Conservation (phyloP, 2,888 invertebrate genomes). For the Brenthis hecate region DNA sequence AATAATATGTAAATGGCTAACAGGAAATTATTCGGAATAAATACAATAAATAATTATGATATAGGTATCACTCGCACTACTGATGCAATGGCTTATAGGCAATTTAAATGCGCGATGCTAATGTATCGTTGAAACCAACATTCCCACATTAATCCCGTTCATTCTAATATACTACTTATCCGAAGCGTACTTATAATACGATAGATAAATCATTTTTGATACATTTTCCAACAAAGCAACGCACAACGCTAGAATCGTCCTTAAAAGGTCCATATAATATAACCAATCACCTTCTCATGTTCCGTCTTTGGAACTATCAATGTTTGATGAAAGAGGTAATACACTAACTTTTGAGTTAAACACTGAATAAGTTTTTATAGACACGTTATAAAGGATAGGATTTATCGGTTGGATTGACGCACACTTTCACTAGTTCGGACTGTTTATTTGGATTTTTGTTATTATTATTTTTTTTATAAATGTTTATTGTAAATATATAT, state of each 20-base stretch:
- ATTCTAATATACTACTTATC: conserved; percentile 64
- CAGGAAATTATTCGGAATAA: conserved; percentile 26
- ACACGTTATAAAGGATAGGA: too few relatives aligned
- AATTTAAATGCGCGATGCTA: conserved; percentile 45
- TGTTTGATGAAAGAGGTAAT: neutral
- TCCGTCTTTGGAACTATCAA: conserved; percentile 37
- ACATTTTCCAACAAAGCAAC: conserved; percentile 71
- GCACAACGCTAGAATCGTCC: conserved; percentile 67
- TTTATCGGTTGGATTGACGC: too few relatives aligned
- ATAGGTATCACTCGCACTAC: conserved; percentile 20
- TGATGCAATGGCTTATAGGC: conserved; percentile 22
- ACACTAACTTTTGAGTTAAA: too few relatives aligned
- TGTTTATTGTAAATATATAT: neutral
- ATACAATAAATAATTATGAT: conserved; percentile 31
- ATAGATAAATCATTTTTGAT: conserved; percentile 52
- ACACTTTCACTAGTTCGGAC: too few relatives aligned
- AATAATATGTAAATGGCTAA: conserved; percentile 24
- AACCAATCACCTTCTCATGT: conserved; percentile 79
- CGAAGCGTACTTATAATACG: conserved; percentile 67
- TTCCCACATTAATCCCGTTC: conserved; percentile 48
- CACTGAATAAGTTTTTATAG: too few relatives aligned
- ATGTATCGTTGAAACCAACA: conserved; percentile 45
- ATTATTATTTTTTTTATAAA: neutral
- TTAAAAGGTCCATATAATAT: conserved; percentile 65
- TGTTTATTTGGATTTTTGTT: neutral